These are phyloP conservation scores for Mallotus villosus DNA, from an alignment of 2,797 vertebrate genomes.

Conservation along the genomic window DNA sequence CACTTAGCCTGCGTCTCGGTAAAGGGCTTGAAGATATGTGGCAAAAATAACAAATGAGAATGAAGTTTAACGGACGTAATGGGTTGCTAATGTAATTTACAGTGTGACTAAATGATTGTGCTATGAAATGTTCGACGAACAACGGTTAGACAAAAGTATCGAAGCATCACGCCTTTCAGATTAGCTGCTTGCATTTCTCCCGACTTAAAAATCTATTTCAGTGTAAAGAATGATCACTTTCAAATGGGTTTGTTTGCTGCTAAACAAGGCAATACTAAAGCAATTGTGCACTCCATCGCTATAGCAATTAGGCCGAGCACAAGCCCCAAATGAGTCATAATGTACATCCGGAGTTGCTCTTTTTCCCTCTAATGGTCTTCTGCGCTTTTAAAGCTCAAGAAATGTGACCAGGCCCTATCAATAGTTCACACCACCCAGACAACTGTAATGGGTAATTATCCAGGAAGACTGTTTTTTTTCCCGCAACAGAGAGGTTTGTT, in stretches of 20 bases:
- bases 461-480: neutral
- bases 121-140: neutral
- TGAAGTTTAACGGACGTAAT: too few relatives aligned
- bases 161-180: neutral
- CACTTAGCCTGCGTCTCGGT: too few relatives aligned
- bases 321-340: constrained; percentile 3
- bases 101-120: neutral
- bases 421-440: neutral
- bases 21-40: too few relatives aligned
- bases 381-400: neutral
- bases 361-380: neutral
- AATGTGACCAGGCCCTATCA: neutral
- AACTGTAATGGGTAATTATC: constrained; percentile 12
- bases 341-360: neutral
- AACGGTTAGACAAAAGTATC: neutral
- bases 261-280: constrained; percentile 17
- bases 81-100: too few relatives aligned
- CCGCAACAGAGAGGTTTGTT: too few relatives aligned
- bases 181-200: neutral
- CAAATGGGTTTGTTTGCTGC: constrained; percentile 12
- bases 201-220: constrained; percentile 7
- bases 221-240: constrained; percentile 12
- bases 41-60: too few relatives aligned
- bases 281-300: constrained; percentile 15
- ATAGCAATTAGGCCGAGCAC: constrained; percentile 8